Evolutionary conservation across 2,113 vertebrate species (phyloP).

Genomic region (Ardeotis arabs): DNA sequence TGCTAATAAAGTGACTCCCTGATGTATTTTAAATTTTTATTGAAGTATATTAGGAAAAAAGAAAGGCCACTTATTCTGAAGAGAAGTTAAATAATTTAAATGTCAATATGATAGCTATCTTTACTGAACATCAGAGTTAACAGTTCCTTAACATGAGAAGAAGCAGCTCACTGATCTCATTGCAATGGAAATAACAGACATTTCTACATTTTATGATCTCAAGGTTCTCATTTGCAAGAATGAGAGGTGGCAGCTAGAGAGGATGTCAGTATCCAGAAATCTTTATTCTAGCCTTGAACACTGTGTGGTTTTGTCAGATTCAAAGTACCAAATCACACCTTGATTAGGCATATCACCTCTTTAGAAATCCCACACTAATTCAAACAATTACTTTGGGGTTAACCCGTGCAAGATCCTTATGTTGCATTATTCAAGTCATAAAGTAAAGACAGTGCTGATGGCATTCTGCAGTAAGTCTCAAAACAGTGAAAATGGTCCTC

Average conservation of each 20-base stretch:
- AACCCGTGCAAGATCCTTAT: background rate
- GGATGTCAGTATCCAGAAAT: background rate
- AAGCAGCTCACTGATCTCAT: background rate
- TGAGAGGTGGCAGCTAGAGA: background rate
- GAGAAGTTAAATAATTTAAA: background rate
- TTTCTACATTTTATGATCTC: background rate
- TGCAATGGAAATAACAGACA: background rate
- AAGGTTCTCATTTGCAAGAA: background rate
- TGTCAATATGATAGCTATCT: background rate
- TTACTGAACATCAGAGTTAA: background rate
- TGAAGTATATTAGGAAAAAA: background rate
- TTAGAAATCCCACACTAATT: background rate
- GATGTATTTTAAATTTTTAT: background rate
- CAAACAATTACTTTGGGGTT: background rate
- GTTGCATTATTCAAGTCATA: background rate
- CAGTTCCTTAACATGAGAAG: background rate
- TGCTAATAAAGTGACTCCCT: background rate
- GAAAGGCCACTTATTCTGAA: background rate
- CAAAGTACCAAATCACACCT: background rate
- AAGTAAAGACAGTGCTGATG: background rate
- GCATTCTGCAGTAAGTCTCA: background rate
- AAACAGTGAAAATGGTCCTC: background rate
- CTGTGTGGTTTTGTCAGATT: background rate
- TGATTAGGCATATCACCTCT: background rate
- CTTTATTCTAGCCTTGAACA: background rate